These are phyloP conservation scores for Erpetoichthys calabaricus DNA, from an alignment of 2,797 vertebrate species.

Conservation along the genomic window DNA sequence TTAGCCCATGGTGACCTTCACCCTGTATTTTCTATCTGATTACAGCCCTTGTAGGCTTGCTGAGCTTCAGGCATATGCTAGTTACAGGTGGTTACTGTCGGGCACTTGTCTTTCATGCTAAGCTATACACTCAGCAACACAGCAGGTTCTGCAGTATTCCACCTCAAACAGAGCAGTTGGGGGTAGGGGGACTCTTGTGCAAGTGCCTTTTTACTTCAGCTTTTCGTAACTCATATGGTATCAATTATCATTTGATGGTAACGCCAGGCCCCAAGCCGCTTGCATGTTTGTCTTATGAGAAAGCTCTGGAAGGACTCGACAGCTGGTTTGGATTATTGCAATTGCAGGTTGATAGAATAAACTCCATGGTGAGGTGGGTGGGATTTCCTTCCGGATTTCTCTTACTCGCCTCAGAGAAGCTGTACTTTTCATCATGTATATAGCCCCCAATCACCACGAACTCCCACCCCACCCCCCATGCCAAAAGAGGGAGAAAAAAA, in stretches of 20 bases:
- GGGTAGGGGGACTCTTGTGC: constrained; percentile 23
- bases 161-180: constrained; percentile 43
- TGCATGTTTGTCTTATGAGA: constrained; percentile 61
- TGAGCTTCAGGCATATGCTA: constrained; percentile 17
- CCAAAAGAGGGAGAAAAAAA: constrained; percentile 9
- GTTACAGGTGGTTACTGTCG: constrained; percentile 51
- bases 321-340: constrained; percentile 79
- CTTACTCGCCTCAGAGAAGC: constrained; percentile 19
- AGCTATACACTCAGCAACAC: constrained; percentile 72
- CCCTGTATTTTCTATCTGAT: constrained; percentile 18
- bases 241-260: constrained; percentile 75
- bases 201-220: constrained; percentile 33
- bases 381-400: constrained; percentile 83
- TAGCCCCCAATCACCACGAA: constrained; percentile 16
- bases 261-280: constrained; percentile 53
- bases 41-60: constrained; percentile 9
- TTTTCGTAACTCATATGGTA: constrained; percentile 63
- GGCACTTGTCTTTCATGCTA: constrained; percentile 79
- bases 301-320: constrained; percentile 57
- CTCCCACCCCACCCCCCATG: constrained; percentile 16
- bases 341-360: constrained; percentile 90
- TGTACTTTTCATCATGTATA: constrained; percentile 10
- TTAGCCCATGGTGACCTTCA: constrained; percentile 31
- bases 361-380: constrained; percentile 68
- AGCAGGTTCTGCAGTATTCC: constrained; percentile 52